These are phyloP conservation scores for Temnothorax unifasciatus DNA, from an alignment of 2,888 invertebrate species.

Conservation along the genomic window DNA sequence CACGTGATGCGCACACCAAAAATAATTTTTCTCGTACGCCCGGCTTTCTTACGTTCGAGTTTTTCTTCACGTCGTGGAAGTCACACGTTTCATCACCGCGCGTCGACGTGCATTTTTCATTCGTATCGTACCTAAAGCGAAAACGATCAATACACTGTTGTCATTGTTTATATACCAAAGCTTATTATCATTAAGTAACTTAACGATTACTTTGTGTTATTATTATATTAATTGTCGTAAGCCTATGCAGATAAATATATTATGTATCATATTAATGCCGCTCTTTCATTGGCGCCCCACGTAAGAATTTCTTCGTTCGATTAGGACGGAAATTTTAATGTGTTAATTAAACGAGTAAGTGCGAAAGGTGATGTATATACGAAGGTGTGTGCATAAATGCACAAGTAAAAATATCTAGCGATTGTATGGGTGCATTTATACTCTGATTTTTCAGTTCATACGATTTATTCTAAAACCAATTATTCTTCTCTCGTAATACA, in stretches of 20 bases:
- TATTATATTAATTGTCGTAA: constrained; percentile 84
- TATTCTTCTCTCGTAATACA: constrained; percentile 68
- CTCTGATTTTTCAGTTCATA: constrained; percentile 17
- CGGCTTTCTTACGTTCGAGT: constrained; percentile 68
- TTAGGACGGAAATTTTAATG: neutral
- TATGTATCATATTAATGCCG: constrained; percentile 80
- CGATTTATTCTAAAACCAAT: constrained; percentile 74
- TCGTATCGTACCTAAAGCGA: constrained; percentile 66
- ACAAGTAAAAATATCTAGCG: neutral
- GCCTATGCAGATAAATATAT: constrained; percentile 84
- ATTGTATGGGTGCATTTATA: constrained; percentile 4
- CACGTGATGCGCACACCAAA: constrained; percentile 73
- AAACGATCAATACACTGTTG: constrained; percentile 79
- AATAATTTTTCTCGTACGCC: constrained; percentile 71
- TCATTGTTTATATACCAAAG: constrained; percentile 86
- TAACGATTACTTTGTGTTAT: constrained; percentile 85
- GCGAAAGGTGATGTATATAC: neutral
- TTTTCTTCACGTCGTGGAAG: constrained; percentile 57
- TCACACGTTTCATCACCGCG: constrained; percentile 50
- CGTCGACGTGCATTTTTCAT: constrained; percentile 71
- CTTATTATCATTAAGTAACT: constrained; percentile 85
- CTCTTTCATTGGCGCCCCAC: constrained; percentile 1
- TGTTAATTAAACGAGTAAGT: neutral
- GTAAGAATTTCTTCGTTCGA: neutral
- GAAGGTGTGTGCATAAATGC: neutral